Conservation (phyloP, 2,113 vertebrate species). For the Orientallactaga bullata region DNA sequence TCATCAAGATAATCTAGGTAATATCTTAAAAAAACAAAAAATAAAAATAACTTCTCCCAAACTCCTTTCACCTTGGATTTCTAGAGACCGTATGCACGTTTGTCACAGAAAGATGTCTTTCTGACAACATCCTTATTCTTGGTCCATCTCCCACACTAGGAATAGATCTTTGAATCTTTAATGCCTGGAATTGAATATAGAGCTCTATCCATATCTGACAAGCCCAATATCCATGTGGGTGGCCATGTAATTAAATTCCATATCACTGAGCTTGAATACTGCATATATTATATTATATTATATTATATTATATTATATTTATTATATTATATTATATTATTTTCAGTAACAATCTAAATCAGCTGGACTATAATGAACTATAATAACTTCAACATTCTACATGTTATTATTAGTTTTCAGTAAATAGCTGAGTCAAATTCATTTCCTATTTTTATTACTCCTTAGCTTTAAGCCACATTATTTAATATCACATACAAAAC, state of each 20-base stretch:
- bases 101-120: not conserved
- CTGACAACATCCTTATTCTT: not conserved
- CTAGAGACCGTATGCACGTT: not conserved
- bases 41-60: not conserved
- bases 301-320: too few relatives aligned
- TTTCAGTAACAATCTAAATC: not conserved
- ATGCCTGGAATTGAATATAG: not conserved
- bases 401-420: not conserved
- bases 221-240: not conserved
- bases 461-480: not conserved
- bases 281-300: not conserved
- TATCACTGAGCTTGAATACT: not conserved
- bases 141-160: not conserved
- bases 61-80: not conserved
- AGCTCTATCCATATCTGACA: not conserved
- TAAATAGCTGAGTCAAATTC: not conserved
- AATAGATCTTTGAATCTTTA: not conserved
- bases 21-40: not conserved
- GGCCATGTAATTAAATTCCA: not conserved
- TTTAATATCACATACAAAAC: not conserved
- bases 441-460: conserved; percentile 36
- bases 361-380: not conserved
- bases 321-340: too few relatives aligned
- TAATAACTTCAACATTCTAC: not conserved
- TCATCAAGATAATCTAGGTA: not conserved